Percentiles rank a stretch among this genome's conserved stretches.
Evolutionary conservation across 2,113 vertebrate genomes (phyloP).

Genomic region (Salminus brasiliensis): DNA sequence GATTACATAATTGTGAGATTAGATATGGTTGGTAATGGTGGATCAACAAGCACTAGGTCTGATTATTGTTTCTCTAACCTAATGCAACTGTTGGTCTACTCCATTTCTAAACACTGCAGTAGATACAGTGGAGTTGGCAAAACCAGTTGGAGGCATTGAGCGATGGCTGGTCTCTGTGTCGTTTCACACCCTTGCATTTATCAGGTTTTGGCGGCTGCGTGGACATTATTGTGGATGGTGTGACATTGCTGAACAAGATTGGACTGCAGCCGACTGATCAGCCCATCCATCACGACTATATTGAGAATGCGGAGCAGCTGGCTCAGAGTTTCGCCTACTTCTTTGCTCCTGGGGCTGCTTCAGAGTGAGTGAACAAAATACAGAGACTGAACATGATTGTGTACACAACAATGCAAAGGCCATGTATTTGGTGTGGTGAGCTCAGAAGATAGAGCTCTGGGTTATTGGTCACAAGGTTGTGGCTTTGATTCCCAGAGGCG

Average conservation of each 20-base stretch:
- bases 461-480: too few species aligned
- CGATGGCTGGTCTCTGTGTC: background rate
- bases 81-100: background rate
- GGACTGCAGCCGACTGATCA: conserved; percentile 68
- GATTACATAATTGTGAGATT: conserved; percentile 8
- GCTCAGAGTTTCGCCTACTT: conserved; percentile 84
- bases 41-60: background rate
- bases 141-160: background rate
- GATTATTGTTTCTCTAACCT: background rate
- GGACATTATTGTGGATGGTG: conserved; percentile 80
- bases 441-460: too few species aligned
- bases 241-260: conserved; percentile 77
- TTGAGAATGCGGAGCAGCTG: conserved; percentile 76
- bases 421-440: too few species aligned
- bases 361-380: conserved; percentile 74
- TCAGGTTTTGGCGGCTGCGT: conserved; percentile 84
- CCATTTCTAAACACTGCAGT: background rate
- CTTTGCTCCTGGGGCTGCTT: conserved; percentile 82
- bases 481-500: too few species aligned
- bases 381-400: background rate
- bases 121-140: background rate
- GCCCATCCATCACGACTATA: conserved; percentile 79
- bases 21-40: background rate
- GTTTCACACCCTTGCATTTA: background rate
- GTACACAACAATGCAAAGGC: too few species aligned